Conservation (phyloP, 1,140 invertebrate species). For the Sinonovacula constricta region DNA sequence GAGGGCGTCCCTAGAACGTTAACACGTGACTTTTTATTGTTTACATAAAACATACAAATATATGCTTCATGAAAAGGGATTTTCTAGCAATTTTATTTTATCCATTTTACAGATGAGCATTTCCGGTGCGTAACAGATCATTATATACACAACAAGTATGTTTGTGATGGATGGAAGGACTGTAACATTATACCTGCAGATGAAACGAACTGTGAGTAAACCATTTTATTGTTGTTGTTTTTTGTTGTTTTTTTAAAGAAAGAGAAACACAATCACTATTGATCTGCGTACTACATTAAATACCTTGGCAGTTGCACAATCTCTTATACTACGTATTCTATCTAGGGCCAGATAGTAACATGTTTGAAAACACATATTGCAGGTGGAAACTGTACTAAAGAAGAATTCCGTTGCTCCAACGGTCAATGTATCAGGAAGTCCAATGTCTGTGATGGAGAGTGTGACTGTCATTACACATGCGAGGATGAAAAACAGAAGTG, state of each 20-base stretch:
- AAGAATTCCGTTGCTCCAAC: conserved; percentile 78
- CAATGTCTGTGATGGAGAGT: conserved; percentile 79
- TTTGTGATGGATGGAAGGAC: conserved; percentile 80
- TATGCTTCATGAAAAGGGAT: too few species aligned
- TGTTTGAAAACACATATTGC: too few species aligned
- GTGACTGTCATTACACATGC: conserved; percentile 77
- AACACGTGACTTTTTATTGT: too few species aligned
- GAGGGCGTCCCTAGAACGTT: neutral
- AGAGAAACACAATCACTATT: too few species aligned
- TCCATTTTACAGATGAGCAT: conserved; percentile 62
- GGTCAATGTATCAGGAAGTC: conserved; percentile 78
- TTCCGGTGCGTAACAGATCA: conserved; percentile 75
- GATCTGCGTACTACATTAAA: too few species aligned
- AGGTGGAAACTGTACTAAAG: conserved; percentile 65
- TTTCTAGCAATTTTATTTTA: neutral
- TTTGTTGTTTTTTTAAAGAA: too few species aligned
- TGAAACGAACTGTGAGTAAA: conserved; percentile 79
- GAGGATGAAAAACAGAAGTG: conserved; percentile 76
- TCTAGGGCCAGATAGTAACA: too few species aligned
- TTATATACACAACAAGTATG: conserved; percentile 75
- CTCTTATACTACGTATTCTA: too few species aligned
- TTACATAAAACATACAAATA: too few species aligned
- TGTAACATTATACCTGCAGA: conserved; percentile 79
- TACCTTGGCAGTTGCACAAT: too few species aligned
- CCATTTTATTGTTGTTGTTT: too few species aligned